These are phyloP conservation scores for Leucopsar rothschildi DNA, from an alignment of 2,113 vertebrate species.

Conservation along the genomic window DNA sequence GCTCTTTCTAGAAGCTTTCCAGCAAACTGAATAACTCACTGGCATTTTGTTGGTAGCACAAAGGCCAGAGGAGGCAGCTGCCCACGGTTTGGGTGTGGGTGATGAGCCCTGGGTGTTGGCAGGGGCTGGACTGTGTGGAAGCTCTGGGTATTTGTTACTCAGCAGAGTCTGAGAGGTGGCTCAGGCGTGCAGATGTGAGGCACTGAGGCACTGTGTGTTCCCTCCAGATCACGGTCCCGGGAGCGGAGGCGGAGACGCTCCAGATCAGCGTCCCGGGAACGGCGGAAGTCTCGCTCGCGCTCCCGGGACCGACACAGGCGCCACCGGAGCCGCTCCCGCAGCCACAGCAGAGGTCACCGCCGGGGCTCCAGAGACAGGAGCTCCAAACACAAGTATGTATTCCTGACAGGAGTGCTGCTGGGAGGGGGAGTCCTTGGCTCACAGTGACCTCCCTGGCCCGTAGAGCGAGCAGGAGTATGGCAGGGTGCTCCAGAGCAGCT, in stretches of 20 bases:
- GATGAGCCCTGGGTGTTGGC: background rate
- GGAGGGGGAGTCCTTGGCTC: conserved; percentile 1
- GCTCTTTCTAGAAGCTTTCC: background rate
- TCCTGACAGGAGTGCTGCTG: background rate
- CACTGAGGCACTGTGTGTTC: background rate
- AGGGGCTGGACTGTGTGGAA: background rate
- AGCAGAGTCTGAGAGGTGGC: background rate
- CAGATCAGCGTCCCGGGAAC: conserved; percentile 80
- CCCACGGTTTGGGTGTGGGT: background rate
- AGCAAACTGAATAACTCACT: rapidly evolving
- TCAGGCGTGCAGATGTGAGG: rapidly evolving
- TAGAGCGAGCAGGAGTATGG: background rate
- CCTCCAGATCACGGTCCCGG: conserved; percentile 85
- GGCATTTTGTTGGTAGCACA: background rate
- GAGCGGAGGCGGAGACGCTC: conserved; percentile 85
- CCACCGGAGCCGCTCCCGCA: conserved; percentile 87
- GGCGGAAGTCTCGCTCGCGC: conserved; percentile 77
- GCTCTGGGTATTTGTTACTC: background rate
- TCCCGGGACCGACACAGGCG: conserved; percentile 87
- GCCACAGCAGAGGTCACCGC: conserved; percentile 85
- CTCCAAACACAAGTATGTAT: conserved; percentile 88
- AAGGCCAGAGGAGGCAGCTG: background rate
- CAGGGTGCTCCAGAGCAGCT: background rate
- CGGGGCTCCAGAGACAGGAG: conserved; percentile 84
- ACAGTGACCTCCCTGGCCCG: background rate